Base-by-base conservation (phyloP, 2,113 vertebrate species). In the Tupaia chinensis region DNA sequence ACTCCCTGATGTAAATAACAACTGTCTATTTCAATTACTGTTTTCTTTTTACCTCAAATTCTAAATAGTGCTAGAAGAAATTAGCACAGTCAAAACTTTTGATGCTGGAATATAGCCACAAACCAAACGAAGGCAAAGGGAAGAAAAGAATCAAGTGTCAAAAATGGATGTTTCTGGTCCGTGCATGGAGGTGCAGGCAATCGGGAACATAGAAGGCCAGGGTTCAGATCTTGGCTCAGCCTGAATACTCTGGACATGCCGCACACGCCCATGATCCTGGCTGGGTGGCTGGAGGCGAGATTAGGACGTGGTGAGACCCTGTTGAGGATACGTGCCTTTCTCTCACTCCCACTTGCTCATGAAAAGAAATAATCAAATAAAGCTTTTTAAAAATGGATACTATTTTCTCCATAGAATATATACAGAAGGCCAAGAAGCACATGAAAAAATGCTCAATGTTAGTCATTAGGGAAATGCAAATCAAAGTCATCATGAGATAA, bases 21-120 rank as follows among this genome's bases (percentile, higher is more conserved):
- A 95, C 58, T 95, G 80, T 69, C 81, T 81, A 29, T 76, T 89
- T 84, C 92, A 96, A 97, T 97, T 92, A 95, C 56, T 93, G 89
- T 79, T 93, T 95, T 94, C 81, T 87, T 94, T 91, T 69, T 78
- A 95, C 82, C 68, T 97, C 76, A 73, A 70, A 91, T 87, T 89
- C 88, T 94, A 92, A 96, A 85, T 5, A 81, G 85, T 23, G 81
- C 53, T 73, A 58, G n/a, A 87, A 93, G 84, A 96, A 96, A 95
- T 95, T 60, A 94, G 89, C 63, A 53, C 60, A 73, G 44, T 32
- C 54, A 34, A 96, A 93, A 91, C 76, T 58, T 19, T 9, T 2
- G 82, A 77, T 68, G 34, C 65, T 91, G 58, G 74, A 94, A 92
- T 3, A 12, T 1, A 34, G 84, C 76, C 77, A 89, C 1, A n/a